phyloP scores from a whole-genome alignment of 2,113 vertebrate genomes.

The Phylloscopus whistleri region DNA sequence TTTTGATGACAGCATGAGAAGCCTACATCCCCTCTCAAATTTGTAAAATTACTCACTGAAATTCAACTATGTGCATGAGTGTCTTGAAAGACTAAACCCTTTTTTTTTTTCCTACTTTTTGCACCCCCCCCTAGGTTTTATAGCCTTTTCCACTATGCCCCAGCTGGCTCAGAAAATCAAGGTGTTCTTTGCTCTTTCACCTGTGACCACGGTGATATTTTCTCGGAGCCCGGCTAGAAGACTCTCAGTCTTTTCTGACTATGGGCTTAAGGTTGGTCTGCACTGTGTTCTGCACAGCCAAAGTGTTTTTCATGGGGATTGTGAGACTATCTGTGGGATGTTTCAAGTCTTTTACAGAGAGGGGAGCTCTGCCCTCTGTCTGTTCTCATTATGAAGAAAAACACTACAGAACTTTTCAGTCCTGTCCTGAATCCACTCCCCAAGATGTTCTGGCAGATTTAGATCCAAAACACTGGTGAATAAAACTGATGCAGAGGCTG shows the following conservation, averaged over 20 bases:
- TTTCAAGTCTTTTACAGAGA: neutral
- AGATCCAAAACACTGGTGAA: fast-evolving
- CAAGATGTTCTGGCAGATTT: neutral
- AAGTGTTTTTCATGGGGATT: neutral
- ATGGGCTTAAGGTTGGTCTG: slow-evolving; percentile 74
- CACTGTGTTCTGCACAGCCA: neutral
- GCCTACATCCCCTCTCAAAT: no score
- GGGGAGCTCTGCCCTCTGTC: neutral
- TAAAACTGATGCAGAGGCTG: neutral
- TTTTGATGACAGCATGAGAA: neutral
- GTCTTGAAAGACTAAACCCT: neutral
- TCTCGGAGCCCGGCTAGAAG: slow-evolving; percentile 76
- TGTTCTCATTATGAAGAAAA: neutral
- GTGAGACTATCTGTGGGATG: neutral
- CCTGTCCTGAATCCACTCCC: neutral
- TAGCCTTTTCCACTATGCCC: slow-evolving; percentile 87
- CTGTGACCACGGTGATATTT: slow-evolving; percentile 79
- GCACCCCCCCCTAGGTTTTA: slow-evolving; percentile 70
- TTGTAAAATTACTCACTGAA: neutral
- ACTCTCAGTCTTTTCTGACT: slow-evolving; percentile 75
- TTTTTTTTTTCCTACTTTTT: neutral
- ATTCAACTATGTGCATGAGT: neutral
- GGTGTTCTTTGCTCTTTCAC: slow-evolving; percentile 83
- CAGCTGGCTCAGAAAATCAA: slow-evolving; percentile 86
- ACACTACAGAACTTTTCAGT: neutral